phyloP scores from a whole-genome alignment of 2,888 invertebrate genomes.

The Noctuana brunneofusca region DNA sequence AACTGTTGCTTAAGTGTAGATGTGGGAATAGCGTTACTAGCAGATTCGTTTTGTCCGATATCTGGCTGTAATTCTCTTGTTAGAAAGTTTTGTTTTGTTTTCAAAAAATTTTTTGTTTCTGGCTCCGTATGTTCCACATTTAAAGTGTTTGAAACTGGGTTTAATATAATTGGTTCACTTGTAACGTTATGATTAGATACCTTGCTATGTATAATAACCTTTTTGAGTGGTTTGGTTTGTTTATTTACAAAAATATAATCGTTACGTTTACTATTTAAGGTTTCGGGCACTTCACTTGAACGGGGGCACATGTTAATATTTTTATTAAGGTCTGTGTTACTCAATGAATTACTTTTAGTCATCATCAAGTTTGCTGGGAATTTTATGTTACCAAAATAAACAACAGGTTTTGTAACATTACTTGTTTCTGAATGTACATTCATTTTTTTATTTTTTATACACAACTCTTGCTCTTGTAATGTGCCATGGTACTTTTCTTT shows the following conservation, averaged over 20 bases:
- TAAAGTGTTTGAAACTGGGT: background rate
- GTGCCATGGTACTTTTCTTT: constrained; percentile 78
- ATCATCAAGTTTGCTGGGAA: constrained; percentile 57
- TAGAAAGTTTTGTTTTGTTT: background rate
- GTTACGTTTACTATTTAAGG: background rate
- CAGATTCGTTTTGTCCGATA: background rate
- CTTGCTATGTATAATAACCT: background rate
- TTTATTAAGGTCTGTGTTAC: constrained; percentile 53
- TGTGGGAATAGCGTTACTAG: background rate
- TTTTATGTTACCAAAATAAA: constrained; percentile 74
- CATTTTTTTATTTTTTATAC: constrained; percentile 50
- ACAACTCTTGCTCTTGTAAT: constrained; percentile 68
- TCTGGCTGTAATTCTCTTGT: background rate
- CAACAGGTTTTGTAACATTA: constrained; percentile 70
- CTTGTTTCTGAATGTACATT: constrained; percentile 60
- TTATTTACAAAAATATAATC: constrained; percentile 9
- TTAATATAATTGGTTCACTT: background rate
- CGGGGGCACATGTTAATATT: constrained; percentile 42
- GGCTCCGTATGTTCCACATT: background rate
- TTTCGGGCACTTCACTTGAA: background rate
- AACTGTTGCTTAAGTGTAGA: background rate
- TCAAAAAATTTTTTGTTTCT: background rate
- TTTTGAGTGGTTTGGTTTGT: too few relatives aligned
- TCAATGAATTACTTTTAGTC: constrained; percentile 67
- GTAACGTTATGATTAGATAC: background rate